Evolutionary conservation across 2,888 invertebrate species (phyloP).

Genomic region (Catocala sponsa): DNA sequence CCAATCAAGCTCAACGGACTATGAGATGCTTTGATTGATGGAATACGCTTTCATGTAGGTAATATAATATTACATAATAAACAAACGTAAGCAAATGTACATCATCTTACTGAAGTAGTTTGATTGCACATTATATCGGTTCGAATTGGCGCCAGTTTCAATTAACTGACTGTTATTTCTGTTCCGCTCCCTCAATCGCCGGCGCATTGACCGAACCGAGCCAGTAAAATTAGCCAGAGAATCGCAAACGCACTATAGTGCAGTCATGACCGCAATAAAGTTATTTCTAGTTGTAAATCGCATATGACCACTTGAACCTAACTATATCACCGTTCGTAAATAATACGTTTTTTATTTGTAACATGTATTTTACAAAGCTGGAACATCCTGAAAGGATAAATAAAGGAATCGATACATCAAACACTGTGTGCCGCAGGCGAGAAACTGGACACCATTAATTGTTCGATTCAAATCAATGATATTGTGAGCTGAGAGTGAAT

Average conservation of each 20-base stretch:
- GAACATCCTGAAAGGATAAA: slow-evolving; percentile 13
- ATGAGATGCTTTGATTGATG: slow-evolving; percentile 20
- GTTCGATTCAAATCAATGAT: slow-evolving; percentile 1
- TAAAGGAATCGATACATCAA: slow-evolving; percentile 26
- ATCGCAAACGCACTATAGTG: slow-evolving; percentile 67
- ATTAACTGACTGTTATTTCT: slow-evolving; percentile 78
- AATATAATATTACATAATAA: slow-evolving; percentile 36
- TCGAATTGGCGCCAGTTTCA: slow-evolving; percentile 72
- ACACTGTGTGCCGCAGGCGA: slow-evolving; percentile 7
- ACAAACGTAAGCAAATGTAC: slow-evolving; percentile 42
- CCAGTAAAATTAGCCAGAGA: slow-evolving; percentile 77
- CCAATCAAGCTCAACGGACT: slow-evolving; percentile 5
- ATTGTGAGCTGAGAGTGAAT: too few relatives aligned
- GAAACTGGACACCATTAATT: slow-evolving; percentile 24
- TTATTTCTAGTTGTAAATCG: slow-evolving; percentile 61
- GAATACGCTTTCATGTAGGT: slow-evolving; percentile 11
- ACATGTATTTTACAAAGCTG: not conserved
- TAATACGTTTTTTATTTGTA: slow-evolving; percentile 4
- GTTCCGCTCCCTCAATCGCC: slow-evolving; percentile 59
- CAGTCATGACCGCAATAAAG: slow-evolving; percentile 73
- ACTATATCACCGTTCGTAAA: slow-evolving; percentile 10
- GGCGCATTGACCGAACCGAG: slow-evolving; percentile 79
- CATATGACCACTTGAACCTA: slow-evolving; percentile 27
- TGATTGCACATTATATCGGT: slow-evolving; percentile 69
- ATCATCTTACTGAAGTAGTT: slow-evolving; percentile 64